Percentiles rank a stretch among this genome's conserved stretches.
These are phyloP conservation scores for Platichthys flesus DNA, from an alignment of 2,113 vertebrate genomes.

Conservation along the genomic window DNA sequence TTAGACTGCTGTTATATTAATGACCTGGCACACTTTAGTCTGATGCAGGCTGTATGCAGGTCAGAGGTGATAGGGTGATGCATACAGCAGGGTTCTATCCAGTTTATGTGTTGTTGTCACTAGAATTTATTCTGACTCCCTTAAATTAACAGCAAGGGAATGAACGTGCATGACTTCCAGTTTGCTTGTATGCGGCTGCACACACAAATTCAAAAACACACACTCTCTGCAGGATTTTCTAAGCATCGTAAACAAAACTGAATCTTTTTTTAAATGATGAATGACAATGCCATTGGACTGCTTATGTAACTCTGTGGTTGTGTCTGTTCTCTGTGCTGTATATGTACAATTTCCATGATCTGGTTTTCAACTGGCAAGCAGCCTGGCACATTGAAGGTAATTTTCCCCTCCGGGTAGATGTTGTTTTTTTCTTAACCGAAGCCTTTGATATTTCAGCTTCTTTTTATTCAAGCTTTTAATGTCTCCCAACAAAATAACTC, in stretches of 20 bases:
- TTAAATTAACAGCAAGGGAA: conserved; percentile 49
- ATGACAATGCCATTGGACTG: conserved; percentile 40
- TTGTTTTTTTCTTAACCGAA: conserved; percentile 46
- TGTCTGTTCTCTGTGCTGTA: conserved; percentile 40
- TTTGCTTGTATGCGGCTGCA: conserved; percentile 7
- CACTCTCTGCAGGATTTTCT: conserved; percentile 20
- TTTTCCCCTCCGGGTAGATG: conserved; percentile 46
- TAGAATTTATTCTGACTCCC: conserved; percentile 70
- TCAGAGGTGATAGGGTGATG: conserved; percentile 31
- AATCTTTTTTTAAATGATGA: conserved; percentile 30
- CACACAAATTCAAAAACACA: conserved; percentile 23
- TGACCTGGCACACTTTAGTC: conserved; percentile 35
- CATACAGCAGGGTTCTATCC: conserved; percentile 51
- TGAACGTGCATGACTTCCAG: conserved; percentile 35
- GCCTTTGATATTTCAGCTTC: conserved; percentile 51
- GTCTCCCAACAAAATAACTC: conserved; percentile 39
- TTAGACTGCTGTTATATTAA: conserved; percentile 28
- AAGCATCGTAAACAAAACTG: conserved; percentile 21
- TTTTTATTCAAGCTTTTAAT: conserved; percentile 52
- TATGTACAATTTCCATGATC: conserved; percentile 69
- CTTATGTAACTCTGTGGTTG: conserved; percentile 53
- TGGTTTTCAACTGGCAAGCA: conserved; percentile 49
- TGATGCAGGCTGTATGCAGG: conserved; percentile 35
- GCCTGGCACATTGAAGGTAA: conserved; percentile 54
- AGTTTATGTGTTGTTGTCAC: conserved; percentile 43